phyloP scores from a whole-genome alignment of 2,797 vertebrate species.

The Caiman crocodilus region DNA sequence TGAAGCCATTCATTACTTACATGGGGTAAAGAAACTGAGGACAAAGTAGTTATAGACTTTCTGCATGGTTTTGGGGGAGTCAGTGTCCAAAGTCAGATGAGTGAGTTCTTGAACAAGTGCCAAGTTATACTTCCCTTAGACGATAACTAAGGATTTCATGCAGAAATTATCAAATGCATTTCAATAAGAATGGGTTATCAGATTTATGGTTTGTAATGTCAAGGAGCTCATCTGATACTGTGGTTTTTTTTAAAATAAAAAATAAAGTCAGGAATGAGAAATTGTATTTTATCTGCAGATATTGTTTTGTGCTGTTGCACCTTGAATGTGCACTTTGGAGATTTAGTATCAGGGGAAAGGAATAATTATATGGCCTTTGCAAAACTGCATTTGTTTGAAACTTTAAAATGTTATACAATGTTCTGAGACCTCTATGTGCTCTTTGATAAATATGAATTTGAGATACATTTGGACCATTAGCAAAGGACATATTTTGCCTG shows the following conservation, averaged over 20 bases:
- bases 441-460: background rate
- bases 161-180: conserved; percentile 64
- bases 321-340: conserved; percentile 73
- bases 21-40: background rate
- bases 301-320: conserved; percentile 65
- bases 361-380: conserved; percentile 43
- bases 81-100: background rate
- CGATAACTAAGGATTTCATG: conserved; percentile 36
- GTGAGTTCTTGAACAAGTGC: background rate
- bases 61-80: background rate
- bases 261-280: conserved; percentile 64
- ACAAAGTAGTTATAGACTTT: background rate
- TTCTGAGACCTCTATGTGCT: background rate
- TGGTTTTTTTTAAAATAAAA: conserved; percentile 63
- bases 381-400: conserved; percentile 62
- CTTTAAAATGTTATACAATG: conserved; percentile 48
- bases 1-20: background rate
- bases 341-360: conserved; percentile 55
- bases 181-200: conserved; percentile 52
- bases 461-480: background rate
- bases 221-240: conserved; percentile 56
- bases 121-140: conserved; percentile 35
- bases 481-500: background rate
- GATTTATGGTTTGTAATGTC: conserved; percentile 68
- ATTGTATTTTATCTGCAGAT: conserved; percentile 66